Evolutionary conservation across 2,888 invertebrate genomes (phyloP), one percentile per base, ranked within the genome.

Genomic region (Dolichopus griseipennis): DNA sequence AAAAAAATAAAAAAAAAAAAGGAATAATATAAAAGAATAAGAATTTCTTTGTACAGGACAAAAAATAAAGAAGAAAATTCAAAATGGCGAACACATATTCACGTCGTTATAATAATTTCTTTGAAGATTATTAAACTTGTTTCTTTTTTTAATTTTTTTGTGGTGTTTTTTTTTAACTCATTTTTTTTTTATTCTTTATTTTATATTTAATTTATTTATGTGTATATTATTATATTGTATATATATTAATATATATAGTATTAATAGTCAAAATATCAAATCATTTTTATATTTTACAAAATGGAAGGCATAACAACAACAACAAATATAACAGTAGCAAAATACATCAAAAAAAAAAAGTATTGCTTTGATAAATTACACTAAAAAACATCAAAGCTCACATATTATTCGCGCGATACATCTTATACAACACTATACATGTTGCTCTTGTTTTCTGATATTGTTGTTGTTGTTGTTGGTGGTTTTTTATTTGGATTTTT

Each of bases 201-300:
- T 18, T 52, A 12, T 6, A 52, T 52, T 52, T 52, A 52, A 52
- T 52, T 52, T 18, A 52, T 52, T 18, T 52, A 52, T 52, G 15
- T 15, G 15, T n/a, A 52, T 15, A 41, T 41, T 12, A 41, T 41
- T 5, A 41, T 41, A 41, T 41, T 6, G 3, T 41, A 41, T 12
- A n/a, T n/a, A n/a, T n/a, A n/a, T n/a, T n/a, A n/a, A n/a, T n/a
- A n/a, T n/a, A n/a, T n/a, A 52, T 52, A 52, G 3, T 52, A 52
- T 18, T 52, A 52, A 52, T 52, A 52, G 52, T 52, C 52, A 52
- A 52, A 52, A 52, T 52, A 52, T 52, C 52, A 52, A 52, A 52
- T 52, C 15, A 2, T 18, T 18, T 18, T 52, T n/a, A 4, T 52
- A 37, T 10, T 10, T 37, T 7, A 12, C 12, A 37, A 10, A 27